phyloP scores from a whole-genome alignment of 2,113 vertebrate species.

The Anoura caudifer region DNA sequence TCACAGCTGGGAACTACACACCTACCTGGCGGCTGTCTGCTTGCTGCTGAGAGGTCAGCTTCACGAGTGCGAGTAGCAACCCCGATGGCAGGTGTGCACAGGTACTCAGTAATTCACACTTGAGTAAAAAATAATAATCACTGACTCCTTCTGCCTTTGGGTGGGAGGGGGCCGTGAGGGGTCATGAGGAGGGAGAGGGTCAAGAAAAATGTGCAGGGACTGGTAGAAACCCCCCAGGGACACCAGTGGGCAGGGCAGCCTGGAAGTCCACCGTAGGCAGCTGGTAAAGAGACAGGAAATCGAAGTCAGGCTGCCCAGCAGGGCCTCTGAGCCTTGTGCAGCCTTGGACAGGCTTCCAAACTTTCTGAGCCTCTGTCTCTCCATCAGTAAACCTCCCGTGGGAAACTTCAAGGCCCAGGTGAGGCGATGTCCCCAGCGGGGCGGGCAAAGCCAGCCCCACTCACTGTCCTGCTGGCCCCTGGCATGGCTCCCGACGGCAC shows the following conservation, averaged over 20 bases:
- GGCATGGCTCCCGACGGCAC: constrained; percentile 79
- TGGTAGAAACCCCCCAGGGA: neutral
- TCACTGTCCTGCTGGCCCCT: neutral
- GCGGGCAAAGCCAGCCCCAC: neutral
- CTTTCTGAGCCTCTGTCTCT: neutral
- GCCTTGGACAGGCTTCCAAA: neutral
- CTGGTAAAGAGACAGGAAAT: no score
- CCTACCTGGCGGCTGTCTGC: neutral
- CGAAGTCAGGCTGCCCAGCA: neutral
- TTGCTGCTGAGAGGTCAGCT: neutral
- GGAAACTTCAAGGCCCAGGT: neutral
- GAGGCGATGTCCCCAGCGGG: neutral
- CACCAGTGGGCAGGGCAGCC: neutral
- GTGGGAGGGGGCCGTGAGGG: neutral
- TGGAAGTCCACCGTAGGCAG: neutral
- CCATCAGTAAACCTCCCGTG: neutral
- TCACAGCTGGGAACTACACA: no score
- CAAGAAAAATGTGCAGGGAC: neutral
- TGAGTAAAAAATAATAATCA: constrained; percentile 33
- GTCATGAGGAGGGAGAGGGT: neutral
- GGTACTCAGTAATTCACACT: constrained; percentile 10
- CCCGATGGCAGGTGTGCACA: accelerated
- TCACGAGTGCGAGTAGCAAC: neutral
- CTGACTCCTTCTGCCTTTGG: neutral
- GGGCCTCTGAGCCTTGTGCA: accelerated